A percentile compares a stretch with the other conserved stretches of the same genome.
Conservation (phyloP, 1,140 invertebrate genomes). For the Thaumetopoea pityocampa region DNA sequence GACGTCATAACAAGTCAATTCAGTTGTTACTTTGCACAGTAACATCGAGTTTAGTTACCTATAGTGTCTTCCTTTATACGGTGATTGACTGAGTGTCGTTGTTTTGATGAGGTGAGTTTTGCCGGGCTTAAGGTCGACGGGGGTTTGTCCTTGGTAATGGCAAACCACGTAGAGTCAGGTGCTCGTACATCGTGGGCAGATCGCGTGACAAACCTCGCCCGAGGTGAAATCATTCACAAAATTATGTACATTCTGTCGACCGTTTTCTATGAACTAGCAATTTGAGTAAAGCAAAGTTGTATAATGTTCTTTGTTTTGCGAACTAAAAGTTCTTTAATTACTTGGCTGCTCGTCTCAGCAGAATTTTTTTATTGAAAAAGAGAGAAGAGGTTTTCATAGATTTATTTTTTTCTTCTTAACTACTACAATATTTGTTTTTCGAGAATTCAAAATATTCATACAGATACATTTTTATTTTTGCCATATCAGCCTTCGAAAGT, state of each 20-base stretch:
- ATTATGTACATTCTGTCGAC: slow-evolving; percentile 14
- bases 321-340: too few relatives aligned
- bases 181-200: slow-evolving; percentile 36
- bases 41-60: slow-evolving; percentile 29
- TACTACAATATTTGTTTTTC: too few relatives aligned
- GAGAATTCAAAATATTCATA: too few relatives aligned
- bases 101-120: slow-evolving; percentile 66
- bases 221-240: slow-evolving; percentile 27
- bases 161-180: slow-evolving; percentile 28
- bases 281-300: too few relatives aligned
- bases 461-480: too few relatives aligned
- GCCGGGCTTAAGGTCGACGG: slow-evolving; percentile 46
- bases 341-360: too few relatives aligned
- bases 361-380: too few relatives aligned
- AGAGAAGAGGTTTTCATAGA: too few relatives aligned
- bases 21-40: slow-evolving; percentile 24
- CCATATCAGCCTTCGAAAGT: too few relatives aligned
- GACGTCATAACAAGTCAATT: slow-evolving; percentile 56
- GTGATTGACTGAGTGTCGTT: slow-evolving; percentile 52
- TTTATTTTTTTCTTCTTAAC: too few relatives aligned
- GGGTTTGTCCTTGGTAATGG: slow-evolving; percentile 51
- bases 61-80: slow-evolving; percentile 59
- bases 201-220: slow-evolving; percentile 41
- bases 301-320: too few relatives aligned
- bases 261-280: slow-evolving; percentile 5